These are phyloP conservation scores for Myiothlypis coronata DNA, from an alignment of 2,797 vertebrate genomes.

Conservation along the genomic window DNA sequence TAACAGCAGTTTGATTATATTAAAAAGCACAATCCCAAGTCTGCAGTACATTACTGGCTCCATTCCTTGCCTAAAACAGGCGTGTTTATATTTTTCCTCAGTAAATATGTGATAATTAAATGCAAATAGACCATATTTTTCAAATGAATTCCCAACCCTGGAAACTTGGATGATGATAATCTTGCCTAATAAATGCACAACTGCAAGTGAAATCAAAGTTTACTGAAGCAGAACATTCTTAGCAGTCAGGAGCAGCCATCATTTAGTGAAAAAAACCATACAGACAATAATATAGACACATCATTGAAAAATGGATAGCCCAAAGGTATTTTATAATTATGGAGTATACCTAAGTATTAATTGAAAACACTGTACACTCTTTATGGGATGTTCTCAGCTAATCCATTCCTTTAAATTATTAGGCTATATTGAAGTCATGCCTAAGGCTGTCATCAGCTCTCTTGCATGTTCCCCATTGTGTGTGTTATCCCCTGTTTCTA, in stretches of 20 bases:
- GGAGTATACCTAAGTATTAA: conserved; percentile 26
- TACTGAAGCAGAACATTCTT: conserved; percentile 38
- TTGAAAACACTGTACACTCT: conserved; percentile 7
- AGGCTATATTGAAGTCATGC: conserved; percentile 38
- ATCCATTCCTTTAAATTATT: conserved; percentile 54
- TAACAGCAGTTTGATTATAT: conserved; percentile 57
- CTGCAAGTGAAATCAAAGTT: conserved; percentile 55
- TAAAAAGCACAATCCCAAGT: conserved; percentile 63
- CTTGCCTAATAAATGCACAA: conserved; percentile 59
- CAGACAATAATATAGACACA: conserved; percentile 7
- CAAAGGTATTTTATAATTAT: conserved; percentile 16
- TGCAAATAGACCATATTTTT: conserved; percentile 67
- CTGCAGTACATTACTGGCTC: conserved; percentile 58
- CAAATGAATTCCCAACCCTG: conserved; percentile 60
- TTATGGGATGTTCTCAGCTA: conserved; percentile 23
- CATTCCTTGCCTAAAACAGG: conserved; percentile 61
- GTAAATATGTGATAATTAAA: conserved; percentile 67
- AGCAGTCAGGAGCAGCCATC: conserved; percentile 40
- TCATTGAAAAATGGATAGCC: conserved; percentile 32
- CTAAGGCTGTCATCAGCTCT: conserved; percentile 39
- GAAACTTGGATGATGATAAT: conserved; percentile 57
- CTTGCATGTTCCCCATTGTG: background rate
- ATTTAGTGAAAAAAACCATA: conserved; percentile 1
- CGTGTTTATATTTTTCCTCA: conserved; percentile 58
- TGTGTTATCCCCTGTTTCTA: conserved; percentile 33